A percentile compares a stretch with the other conserved stretches of the same genome.
Conservation (phyloP, 2,888 invertebrate species). For the Tachina fera region DNA sequence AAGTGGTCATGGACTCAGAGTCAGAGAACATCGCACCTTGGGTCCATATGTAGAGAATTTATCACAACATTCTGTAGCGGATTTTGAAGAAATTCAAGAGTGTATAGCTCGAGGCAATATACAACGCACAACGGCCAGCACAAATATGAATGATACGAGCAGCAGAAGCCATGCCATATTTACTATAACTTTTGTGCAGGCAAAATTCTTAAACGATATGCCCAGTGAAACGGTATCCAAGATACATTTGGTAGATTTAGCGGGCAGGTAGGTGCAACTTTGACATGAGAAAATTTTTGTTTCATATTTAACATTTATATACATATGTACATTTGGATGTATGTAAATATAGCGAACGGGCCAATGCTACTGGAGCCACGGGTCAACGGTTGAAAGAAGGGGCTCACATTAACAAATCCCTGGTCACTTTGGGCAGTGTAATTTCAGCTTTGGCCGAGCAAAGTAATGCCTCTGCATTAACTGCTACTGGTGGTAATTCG, state of each 20-base stretch:
- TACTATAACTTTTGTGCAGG: slow-evolving; percentile 94
- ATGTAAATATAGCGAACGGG: slow-evolving; percentile 87
- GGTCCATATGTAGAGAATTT: slow-evolving; percentile 94
- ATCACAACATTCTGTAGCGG: slow-evolving; percentile 92
- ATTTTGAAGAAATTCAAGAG: slow-evolving; percentile 93
- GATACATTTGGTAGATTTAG: slow-evolving; percentile 94
- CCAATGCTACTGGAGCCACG: slow-evolving; percentile 94
- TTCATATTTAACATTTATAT: slow-evolving; percentile 12
- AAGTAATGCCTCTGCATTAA: slow-evolving; percentile 83
- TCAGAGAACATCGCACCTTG: slow-evolving; percentile 90
- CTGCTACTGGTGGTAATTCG: slow-evolving; percentile 54
- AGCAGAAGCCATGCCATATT: slow-evolving; percentile 96
- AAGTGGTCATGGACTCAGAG: slow-evolving; percentile 88
- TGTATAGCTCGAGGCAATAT: slow-evolving; percentile 91
- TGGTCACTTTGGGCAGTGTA: slow-evolving; percentile 93
- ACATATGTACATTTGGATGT: background rate
- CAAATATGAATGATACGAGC: slow-evolving; percentile 96
- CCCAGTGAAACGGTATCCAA: slow-evolving; percentile 95
- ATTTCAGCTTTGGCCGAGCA: slow-evolving; percentile 92
- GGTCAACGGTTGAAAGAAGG: slow-evolving; percentile 95
- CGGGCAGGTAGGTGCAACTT: slow-evolving; percentile 87
- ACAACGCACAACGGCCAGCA: slow-evolving; percentile 93
- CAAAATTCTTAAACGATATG: slow-evolving; percentile 92
- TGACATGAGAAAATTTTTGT: slow-evolving; percentile 22
- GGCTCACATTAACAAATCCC: slow-evolving; percentile 94